phyloP scores from a whole-genome alignment of 2,113 vertebrate species.

The Edolisoma coerulescens region DNA sequence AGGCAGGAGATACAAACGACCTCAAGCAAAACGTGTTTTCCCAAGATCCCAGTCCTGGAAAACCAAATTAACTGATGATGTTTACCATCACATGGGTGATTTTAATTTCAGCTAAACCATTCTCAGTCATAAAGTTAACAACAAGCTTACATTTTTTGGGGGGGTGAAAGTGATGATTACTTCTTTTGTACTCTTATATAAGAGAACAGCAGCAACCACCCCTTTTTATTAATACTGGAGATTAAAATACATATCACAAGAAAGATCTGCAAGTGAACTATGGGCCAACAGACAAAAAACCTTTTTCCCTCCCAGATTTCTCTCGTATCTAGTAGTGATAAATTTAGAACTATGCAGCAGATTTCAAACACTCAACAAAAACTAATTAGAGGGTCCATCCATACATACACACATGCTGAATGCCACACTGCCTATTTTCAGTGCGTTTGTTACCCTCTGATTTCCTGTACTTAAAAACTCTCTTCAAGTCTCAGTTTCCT shows the following conservation, averaged over 20 bases:
- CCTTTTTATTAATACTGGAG: neutral
- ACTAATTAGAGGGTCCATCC: neutral
- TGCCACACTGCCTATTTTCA: neutral
- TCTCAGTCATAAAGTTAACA: neutral
- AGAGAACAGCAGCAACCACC: neutral
- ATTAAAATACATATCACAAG: neutral
- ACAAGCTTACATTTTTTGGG: neutral
- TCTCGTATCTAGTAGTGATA: neutral
- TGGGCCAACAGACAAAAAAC: neutral
- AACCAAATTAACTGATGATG: neutral
- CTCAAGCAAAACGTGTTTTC: neutral
- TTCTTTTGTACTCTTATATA: neutral
- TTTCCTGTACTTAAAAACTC: neutral
- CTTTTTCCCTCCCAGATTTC: neutral
- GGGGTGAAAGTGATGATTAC: neutral
- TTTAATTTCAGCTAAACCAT: neutral
- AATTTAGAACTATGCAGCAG: neutral
- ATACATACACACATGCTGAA: neutral
- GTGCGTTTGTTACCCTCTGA: neutral
- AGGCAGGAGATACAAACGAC: neutral
- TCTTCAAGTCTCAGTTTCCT: neutral
- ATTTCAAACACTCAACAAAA: neutral
- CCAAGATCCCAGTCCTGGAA: neutral
- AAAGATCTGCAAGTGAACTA: neutral
- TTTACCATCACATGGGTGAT: fast-evolving